Base-by-base conservation (phyloP, 2,113 vertebrate species). In the Dryoscopus gambensis region DNA sequence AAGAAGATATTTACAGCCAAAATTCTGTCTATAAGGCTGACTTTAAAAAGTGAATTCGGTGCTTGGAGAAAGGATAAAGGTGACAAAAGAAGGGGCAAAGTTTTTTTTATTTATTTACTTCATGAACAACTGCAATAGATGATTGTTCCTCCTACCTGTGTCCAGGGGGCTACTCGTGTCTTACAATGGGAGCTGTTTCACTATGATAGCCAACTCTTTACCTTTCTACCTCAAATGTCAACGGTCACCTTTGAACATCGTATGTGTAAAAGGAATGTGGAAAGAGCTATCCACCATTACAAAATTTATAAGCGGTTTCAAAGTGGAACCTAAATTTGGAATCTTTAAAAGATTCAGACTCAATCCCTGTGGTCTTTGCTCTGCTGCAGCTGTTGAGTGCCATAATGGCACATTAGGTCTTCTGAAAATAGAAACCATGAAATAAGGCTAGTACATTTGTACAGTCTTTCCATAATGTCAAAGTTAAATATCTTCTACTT, bases 141-240 rank as follows among this genome's bases (percentile, higher is more conserved):
- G 19, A 53, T 74, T 85, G 8, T 81, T 89, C 21, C 57, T 85
- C 24, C 22, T 86, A 6, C 28, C 22, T 2, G 0, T 44, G 40
- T n/a, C 30, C 1, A 0, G 6, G 6, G 10, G 24, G 4, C 42
- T 35, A 1, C 11, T 55, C 42, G 6, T 76, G 50, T 5, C 10
- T 65, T 74, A 59, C 22, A 53, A 33, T 78, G 27, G 53, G 33
- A 46, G n/a, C 56, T 78, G 10, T 88, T 91, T 74, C 15, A 18
- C 35, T 4, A 0, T 52, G 15, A 13, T 35, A 74, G 37, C 49
- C 6, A n/a, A 0, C 91, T 90, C 30, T 85, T 11, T 83, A 14
- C 57, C 33, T 93, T 93, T 63, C 59, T 88, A 14, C 22, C 28
- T 88, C 52, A 35, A n/a, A 49, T 59, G 84, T 13, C 25, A 68